Evolutionary conservation across 2,888 invertebrate genomes (phyloP), one percentile per base, ranked within the genome.

Genomic region (Stenotaenia linearis): DNA sequence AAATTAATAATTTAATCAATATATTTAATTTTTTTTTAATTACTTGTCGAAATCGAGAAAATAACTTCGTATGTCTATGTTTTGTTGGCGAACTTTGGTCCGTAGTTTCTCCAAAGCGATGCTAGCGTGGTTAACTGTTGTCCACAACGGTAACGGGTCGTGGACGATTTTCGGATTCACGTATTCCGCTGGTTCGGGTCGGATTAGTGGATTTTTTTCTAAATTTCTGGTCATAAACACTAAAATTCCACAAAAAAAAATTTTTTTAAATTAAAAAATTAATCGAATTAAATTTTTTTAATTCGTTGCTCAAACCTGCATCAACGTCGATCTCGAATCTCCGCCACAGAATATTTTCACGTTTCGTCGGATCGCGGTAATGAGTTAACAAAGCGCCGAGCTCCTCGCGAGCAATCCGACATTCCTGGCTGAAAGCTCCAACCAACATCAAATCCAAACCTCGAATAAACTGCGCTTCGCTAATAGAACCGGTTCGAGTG

Each of bases 381-480:
- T 79, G 79, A 35, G 25, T 30, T n/a, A 74, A 25, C 18, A 79
- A 37, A 40, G 12, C 40, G 15, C 69, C 40, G 5, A 79, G 25
- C 25, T 79, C 79, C 3, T 69, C 40, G 1, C 35, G 79, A 18
- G 74, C 21, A 12, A 79, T 15, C 18, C 69, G 7, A 30, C 69
- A 74, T 15, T 79, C 74, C 5, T 79, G 79, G 69, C 50, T 79
- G 25, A 79, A 79, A n/a, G 79, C 28, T 35, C 79, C 79, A 4
- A 79, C 50, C 9, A 79, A 40, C 79, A 79, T 79, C 23, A 32
- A 15, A 74, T 79, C 79, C n/a, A 79, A 37, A 6, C 79, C 79
- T 21, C 79, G 74, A 18, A 79, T 2, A 74, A 79, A 79, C 15
- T 79, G 69, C 0, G 28, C 12, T 40, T 74, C 69, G 30, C 35